Conservation (phyloP, 2,888 invertebrate species). For the Pemphredon lugubris region DNA sequence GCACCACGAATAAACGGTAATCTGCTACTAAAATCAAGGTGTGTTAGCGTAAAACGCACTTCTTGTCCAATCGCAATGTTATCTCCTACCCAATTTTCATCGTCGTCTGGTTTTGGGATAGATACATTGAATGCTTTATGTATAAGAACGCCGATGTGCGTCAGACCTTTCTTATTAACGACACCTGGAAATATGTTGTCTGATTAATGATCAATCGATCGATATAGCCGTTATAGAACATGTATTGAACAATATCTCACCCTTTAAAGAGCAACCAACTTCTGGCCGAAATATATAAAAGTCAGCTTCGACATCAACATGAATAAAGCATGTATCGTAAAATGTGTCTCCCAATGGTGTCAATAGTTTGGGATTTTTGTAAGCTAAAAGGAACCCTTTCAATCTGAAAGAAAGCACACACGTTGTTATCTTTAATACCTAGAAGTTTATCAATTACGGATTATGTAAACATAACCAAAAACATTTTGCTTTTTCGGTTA, state of each 20-base stretch:
- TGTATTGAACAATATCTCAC: conserved; percentile 59
- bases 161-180: conserved; percentile 86
- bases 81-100: conserved; percentile 84
- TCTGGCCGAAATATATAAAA: conserved; percentile 87
- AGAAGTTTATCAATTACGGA: neutral
- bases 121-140: conserved; percentile 88
- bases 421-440: neutral
- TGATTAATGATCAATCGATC: conserved; percentile 8
- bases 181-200: conserved; percentile 81
- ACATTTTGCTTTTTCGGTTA: neutral
- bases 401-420: conserved; percentile 81
- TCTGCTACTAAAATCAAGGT: conserved; percentile 83
- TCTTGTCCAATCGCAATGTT: conserved; percentile 84
- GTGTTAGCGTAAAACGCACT: conserved; percentile 84
- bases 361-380: conserved; percentile 85
- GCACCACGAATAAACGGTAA: conserved; percentile 86
- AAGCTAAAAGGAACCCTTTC: conserved; percentile 86
- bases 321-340: conserved; percentile 85
- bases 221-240: neutral
- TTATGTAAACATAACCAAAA: conserved; percentile 25
- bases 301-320: conserved; percentile 86
- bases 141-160: conserved; percentile 87
- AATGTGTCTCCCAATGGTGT: conserved; percentile 84
- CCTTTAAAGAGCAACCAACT: conserved; percentile 84
- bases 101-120: conserved; percentile 83